phyloP scores from a whole-genome alignment of 2,888 invertebrate genomes.

The Oscheius sp. region DNA sequence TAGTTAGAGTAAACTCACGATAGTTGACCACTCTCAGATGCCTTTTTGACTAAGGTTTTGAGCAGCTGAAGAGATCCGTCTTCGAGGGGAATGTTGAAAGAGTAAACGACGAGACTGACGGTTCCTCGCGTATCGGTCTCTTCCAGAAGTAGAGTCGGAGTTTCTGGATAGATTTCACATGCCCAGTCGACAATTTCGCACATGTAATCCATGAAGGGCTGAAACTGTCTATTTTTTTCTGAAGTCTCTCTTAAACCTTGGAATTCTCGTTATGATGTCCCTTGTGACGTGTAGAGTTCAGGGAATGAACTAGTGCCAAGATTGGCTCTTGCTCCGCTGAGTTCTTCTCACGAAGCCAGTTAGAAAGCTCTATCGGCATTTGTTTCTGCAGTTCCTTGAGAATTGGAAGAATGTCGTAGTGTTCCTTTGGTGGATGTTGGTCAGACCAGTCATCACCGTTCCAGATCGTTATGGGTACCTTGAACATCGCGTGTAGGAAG shows the following conservation, averaged over 20 bases:
- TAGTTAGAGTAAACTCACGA: not conserved
- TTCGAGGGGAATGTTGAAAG: not conserved
- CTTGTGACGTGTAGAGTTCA: not conserved
- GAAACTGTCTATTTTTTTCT: not conserved
- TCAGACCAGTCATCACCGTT: constrained; percentile 38
- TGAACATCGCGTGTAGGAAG: constrained; percentile 47
- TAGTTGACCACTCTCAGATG: not conserved
- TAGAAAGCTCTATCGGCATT: not conserved
- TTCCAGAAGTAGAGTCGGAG: not conserved
- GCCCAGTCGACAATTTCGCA: constrained; percentile 6
- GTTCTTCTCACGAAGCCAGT: constrained; percentile 29
- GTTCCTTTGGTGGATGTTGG: constrained; percentile 25
- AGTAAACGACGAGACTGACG: constrained; percentile 7
- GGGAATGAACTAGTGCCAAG: not conserved
- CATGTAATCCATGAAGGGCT: constrained; percentile 16
- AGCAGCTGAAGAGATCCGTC: not conserved
- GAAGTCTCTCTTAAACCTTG: not conserved
- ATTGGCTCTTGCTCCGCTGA: not conserved
- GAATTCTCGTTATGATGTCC: not conserved
- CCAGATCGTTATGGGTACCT: constrained; percentile 45
- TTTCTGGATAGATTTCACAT: constrained; percentile 16
- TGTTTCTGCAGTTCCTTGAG: constrained; percentile 33
- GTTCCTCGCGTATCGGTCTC: not conserved
- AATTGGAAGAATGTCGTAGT: constrained; percentile 49
- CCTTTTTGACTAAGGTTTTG: constrained; percentile 1